Conservation (phyloP, 2,888 invertebrate species). For the Brenthis daphne region DNA sequence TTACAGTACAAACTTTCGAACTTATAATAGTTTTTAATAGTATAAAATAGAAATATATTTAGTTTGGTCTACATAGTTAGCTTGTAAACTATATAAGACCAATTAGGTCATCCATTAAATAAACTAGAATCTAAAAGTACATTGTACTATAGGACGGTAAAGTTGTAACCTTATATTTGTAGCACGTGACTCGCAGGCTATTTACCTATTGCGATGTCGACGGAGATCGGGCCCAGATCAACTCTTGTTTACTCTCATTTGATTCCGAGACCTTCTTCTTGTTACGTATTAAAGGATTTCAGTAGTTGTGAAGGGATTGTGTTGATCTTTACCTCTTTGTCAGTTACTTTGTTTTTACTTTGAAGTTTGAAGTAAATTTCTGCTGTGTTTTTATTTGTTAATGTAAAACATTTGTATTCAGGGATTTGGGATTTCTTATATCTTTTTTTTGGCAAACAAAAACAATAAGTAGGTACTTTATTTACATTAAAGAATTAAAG, state of each 20-base stretch:
- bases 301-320: constrained; percentile 27
- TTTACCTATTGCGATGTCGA: constrained; percentile 16
- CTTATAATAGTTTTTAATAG: no score
- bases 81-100: neutral
- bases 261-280: constrained; percentile 32
- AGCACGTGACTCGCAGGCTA: constrained; percentile 21
- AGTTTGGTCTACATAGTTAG: no score
- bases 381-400: neutral
- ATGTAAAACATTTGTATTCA: neutral
- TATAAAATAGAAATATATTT: no score
- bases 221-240: constrained; percentile 20
- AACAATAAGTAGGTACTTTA: no score
- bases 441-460: no score
- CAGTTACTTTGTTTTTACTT: constrained; percentile 20
- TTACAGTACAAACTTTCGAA: no score
- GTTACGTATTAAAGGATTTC: constrained; percentile 36
- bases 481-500: no score
- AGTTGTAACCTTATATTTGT: constrained; percentile 14
- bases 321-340: constrained; percentile 30
- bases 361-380: constrained; percentile 2
- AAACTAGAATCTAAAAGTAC: constrained; percentile 9
- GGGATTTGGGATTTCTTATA: no score
- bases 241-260: constrained; percentile 39
- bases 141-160: neutral
- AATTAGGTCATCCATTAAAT: constrained; percentile 3